Evolutionary conservation across 1,140 invertebrate species (phyloP).

Genomic region (Brachionus koreanus): DNA sequence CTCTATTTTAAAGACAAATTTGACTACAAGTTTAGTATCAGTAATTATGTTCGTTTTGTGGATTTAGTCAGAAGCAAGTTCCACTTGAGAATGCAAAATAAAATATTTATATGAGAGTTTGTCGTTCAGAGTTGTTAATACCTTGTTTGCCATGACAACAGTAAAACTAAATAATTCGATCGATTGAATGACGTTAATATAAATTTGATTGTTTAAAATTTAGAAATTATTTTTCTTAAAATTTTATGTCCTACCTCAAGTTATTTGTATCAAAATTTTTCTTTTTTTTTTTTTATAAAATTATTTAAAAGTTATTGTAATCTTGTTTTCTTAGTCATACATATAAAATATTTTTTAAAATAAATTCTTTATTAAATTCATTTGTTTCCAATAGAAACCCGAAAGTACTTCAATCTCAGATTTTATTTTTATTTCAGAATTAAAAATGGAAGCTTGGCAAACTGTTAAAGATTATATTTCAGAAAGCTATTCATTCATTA

Average conservation of each 20-base stretch:
- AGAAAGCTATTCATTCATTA: not conserved
- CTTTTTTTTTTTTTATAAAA: not conserved
- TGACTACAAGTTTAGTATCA: not conserved
- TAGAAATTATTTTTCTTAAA: not conserved
- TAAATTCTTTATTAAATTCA: not conserved
- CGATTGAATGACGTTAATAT: not conserved
- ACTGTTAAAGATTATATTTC: not conserved
- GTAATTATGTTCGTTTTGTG: not conserved
- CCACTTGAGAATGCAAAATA: slow-evolving; percentile 23
- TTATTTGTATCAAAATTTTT: not conserved
- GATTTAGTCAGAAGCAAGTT: not conserved
- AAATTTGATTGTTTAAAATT: slow-evolving; percentile 6
- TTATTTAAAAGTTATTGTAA: not conserved
- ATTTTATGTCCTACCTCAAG: not conserved
- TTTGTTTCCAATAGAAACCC: not conserved
- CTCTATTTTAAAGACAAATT: not conserved
- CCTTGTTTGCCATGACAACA: slow-evolving; percentile 40
- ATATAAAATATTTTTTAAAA: slow-evolving; percentile 10
- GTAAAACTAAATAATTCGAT: slow-evolving; percentile 9
- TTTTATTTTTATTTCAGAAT: not conserved
- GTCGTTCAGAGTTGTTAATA: not conserved
- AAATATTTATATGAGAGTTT: not conserved
- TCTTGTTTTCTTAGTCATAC: slow-evolving; percentile 10
- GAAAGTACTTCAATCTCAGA: not conserved
- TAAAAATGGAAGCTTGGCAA: slow-evolving; percentile 15